Percentiles rank a stretch among this genome's conserved stretches.
These are phyloP conservation scores for Tenualosa thibaudeaui DNA, from an alignment of 2,797 vertebrate species.

Conservation along the genomic window DNA sequence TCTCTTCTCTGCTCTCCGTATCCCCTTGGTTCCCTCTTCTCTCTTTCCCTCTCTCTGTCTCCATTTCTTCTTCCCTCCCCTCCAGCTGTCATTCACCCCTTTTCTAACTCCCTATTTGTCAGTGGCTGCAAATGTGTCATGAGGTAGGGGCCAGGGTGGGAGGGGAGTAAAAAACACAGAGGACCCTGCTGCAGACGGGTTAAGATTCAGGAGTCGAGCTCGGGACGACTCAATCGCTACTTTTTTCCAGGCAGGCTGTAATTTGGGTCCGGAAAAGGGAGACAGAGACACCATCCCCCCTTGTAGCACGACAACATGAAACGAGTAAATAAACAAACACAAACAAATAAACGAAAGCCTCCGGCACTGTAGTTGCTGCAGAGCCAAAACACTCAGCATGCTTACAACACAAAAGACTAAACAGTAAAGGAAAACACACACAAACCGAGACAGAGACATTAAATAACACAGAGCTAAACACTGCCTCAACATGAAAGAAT, in stretches of 20 bases:
- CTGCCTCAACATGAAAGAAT: neutral
- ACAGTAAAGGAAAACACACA: neutral
- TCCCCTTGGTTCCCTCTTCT: neutral
- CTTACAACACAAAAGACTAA: neutral
- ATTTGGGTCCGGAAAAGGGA: neutral
- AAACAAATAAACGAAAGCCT: slow-evolving; percentile 10
- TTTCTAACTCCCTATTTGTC: neutral
- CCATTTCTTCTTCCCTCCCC: neutral
- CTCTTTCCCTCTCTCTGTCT: slow-evolving; percentile 26
- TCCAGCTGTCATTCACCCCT: neutral
- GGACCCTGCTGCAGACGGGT: neutral
- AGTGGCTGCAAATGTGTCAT: neutral
- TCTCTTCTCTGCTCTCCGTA: slow-evolving; percentile 35
- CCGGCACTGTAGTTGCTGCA: neutral
- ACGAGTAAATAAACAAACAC: neutral
- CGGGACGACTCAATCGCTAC: too few species aligned
- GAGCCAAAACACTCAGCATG: slow-evolving; percentile 11
- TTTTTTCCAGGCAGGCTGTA: neutral
- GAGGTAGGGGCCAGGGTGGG: neutral
- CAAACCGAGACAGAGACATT: neutral
- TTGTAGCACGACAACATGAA: neutral
- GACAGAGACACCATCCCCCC: neutral
- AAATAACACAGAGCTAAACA: neutral
- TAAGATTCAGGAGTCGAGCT: neutral
- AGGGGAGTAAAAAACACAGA: too few species aligned